phyloP scores from a whole-genome alignment of 2,888 invertebrate species.

The Lycocerus yunnanus region DNA sequence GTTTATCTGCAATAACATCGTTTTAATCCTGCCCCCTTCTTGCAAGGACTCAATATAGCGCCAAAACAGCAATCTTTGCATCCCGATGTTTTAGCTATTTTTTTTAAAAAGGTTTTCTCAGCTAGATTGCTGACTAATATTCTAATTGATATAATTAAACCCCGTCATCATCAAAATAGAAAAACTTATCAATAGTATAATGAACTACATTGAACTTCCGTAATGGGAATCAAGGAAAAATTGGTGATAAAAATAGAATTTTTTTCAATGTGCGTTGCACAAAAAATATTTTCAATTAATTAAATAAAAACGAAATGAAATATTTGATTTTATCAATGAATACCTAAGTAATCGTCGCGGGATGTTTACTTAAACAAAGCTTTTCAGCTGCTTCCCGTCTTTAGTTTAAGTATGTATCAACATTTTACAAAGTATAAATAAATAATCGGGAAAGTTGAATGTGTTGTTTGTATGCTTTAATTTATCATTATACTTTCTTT shows the following conservation, averaged over 20 bases:
- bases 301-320: neutral
- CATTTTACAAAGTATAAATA: neutral
- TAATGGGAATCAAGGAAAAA: neutral
- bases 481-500: neutral
- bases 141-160: neutral
- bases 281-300: neutral
- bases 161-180: neutral
- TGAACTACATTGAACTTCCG: neutral
- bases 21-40: too few relatives aligned
- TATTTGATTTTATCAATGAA: neutral
- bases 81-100: too few relatives aligned
- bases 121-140: neutral
- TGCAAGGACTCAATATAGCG: too few relatives aligned
- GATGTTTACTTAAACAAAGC: neutral
- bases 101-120: neutral
- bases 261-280: neutral
- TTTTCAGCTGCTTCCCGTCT: neutral
- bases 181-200: neutral
- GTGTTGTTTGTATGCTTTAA: neutral
- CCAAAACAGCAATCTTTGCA: too few relatives aligned
- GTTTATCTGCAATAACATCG: neutral
- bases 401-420: neutral
- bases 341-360: neutral
- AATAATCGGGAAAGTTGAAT: neutral
- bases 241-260: neutral